Percentiles rank a stretch among this genome's conserved stretches.
Evolutionary conservation across 2,113 vertebrate species (phyloP).

Genomic region (Monopterus albus): DNA sequence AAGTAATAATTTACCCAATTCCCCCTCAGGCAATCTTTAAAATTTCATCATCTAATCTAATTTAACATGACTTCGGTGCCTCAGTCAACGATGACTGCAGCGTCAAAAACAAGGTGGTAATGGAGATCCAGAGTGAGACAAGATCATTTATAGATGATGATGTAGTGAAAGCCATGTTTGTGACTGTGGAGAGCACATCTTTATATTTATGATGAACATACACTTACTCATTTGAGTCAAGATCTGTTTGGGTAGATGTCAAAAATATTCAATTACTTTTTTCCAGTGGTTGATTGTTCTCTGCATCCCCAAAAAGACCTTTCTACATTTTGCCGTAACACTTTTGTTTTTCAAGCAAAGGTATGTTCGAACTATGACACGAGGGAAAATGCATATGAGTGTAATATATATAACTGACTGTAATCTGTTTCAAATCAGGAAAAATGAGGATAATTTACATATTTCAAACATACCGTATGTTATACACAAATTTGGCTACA

Average conservation of each 20-base stretch:
- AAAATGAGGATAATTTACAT: neutral
- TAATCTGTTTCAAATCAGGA: neutral
- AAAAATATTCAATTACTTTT: constrained; percentile 68
- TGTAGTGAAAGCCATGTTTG: constrained; percentile 31
- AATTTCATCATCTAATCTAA: constrained; percentile 70
- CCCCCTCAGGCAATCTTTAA: constrained; percentile 57
- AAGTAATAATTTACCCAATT: constrained; percentile 60
- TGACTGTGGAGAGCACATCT: neutral
- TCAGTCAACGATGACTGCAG: constrained; percentile 45
- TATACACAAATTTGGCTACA: too few species aligned
- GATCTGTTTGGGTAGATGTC: constrained; percentile 86
- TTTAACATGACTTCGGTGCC: constrained; percentile 55
- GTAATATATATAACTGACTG: constrained; percentile 5
- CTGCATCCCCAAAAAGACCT: constrained; percentile 22
- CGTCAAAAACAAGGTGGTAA: constrained; percentile 50
- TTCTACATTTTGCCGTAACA: constrained; percentile 8
- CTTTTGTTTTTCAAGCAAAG: constrained; percentile 11
- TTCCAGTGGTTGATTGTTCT: constrained; percentile 2
- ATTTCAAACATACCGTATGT: neutral
- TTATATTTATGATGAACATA: constrained; percentile 53
- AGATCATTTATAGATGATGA: constrained; percentile 44
- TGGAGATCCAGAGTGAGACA: constrained; percentile 33
- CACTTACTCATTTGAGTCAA: constrained; percentile 87
- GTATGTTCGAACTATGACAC: constrained; percentile 22
- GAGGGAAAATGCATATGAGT: neutral